These are phyloP conservation scores for Rhincodon typus DNA, from an alignment of 2,797 vertebrate genomes.

Conservation along the genomic window DNA sequence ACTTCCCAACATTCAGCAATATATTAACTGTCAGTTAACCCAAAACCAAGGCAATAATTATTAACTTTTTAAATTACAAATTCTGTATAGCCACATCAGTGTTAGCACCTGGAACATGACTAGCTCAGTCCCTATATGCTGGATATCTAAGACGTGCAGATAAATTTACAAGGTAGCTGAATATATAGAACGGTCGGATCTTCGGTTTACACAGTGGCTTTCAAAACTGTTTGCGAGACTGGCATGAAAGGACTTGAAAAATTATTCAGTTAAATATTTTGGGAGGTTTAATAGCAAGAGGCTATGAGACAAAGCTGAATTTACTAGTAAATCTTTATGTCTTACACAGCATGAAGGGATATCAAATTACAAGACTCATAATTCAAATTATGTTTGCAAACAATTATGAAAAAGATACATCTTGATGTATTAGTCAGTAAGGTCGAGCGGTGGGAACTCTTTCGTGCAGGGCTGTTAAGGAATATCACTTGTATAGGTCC, in stretches of 20 bases:
- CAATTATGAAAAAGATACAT: conserved; percentile 73
- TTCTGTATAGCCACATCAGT: not conserved
- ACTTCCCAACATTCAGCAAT: not conserved
- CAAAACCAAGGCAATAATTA: not conserved
- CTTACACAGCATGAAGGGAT: not conserved
- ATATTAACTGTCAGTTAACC: not conserved
- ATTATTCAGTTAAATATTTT: not conserved
- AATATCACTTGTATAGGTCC: conserved; percentile 55
- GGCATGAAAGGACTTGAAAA: not conserved
- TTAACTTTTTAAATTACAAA: not conserved
- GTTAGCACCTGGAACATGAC: not conserved
- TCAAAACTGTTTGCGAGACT: not conserved
- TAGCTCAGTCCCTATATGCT: not conserved
- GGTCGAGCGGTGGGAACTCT: conserved; percentile 60
- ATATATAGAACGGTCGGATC: not conserved
- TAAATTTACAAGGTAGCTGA: not conserved
- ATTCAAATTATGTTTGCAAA: not conserved
- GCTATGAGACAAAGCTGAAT: not conserved
- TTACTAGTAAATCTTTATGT: not conserved
- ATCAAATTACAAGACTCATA: not conserved
- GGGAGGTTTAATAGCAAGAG: not conserved
- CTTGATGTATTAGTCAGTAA: conserved; percentile 61
- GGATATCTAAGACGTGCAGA: not conserved
- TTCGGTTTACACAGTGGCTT: not conserved
- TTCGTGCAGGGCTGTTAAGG: conserved; percentile 67